Base-by-base conservation (phyloP, 2,797 vertebrate genomes). In the Coilia nasus region DNA sequence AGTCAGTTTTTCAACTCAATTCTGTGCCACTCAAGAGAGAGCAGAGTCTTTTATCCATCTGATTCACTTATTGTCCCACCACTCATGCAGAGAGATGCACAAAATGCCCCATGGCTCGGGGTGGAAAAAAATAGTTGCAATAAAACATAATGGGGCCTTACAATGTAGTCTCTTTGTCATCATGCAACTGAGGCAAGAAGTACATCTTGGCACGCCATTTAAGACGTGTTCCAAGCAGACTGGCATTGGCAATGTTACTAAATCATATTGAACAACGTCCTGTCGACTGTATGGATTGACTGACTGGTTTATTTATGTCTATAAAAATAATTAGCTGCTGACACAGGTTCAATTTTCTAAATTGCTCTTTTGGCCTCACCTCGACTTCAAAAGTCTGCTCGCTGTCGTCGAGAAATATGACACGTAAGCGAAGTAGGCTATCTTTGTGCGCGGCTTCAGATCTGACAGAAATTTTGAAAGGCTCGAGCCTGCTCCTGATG, bases 321-420 rank as follows among this genome's bases (percentile, higher is more conserved):
- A 75, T 35, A 67, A 41, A 75, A 15, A 41, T 0, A 28, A 75
- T 28, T 75, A 28, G 67, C 17, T 35, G 67, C 28, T 35, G 67
- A 75, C 31, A 75, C 12, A 41, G 28, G 28, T 75, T 75, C 14
- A 6, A 75, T 75, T 75, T 75, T 19, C 28, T 75, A 75, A 75
- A 75, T 35, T 17, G 67, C 67, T 75, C 67, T 15, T 50, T 67
- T 46, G 31, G 28, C 64, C 82, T 88, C 80, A 90, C 89, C 85
- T 90, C 85, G 28, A 89, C 85, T 31, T 90, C 87, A 25, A 89
- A 90, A 12, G 83, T 83, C 23, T 87, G 85, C 84, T 88, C 85
- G 7, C 82, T 85, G 41, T 90, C 88, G 23, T 88, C 88, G 75
- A 89, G 84, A 71, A 89, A 90, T 67, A 86, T n/a, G 64, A 88